A percentile compares a stretch with the other conserved stretches of the same genome.
phyloP scores from a whole-genome alignment of 2,888 invertebrate genomes.

The Lacanobia oleracea region DNA sequence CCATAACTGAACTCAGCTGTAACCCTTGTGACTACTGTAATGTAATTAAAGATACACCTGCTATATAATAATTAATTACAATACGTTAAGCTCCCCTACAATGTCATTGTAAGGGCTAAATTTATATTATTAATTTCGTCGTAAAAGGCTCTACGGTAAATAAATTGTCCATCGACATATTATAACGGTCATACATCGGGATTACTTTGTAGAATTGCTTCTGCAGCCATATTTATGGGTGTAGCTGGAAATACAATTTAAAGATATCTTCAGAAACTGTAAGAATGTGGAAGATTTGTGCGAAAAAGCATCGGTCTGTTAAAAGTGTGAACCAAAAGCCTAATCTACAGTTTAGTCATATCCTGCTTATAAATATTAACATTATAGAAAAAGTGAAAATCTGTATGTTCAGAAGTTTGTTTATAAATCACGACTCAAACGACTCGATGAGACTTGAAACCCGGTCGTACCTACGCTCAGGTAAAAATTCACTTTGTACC shows the following conservation, averaged over 20 bases:
- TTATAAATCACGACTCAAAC: background rate
- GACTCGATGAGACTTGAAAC: no score
- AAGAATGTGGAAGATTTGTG: background rate
- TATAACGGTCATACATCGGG: constrained; percentile 17
- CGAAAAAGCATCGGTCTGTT: no score
- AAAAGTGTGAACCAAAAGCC: background rate
- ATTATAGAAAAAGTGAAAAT: background rate
- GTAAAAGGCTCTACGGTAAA: constrained; percentile 17
- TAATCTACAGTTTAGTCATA: no score
- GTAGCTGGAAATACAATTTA: background rate
- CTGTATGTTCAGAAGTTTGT: background rate
- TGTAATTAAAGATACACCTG: constrained; percentile 4
- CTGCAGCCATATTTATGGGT: constrained; percentile 19
- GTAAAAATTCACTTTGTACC: no score
- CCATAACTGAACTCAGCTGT: background rate
- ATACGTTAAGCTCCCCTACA: background rate
- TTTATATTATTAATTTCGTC: constrained; percentile 17
- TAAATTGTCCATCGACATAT: constrained; percentile 28
- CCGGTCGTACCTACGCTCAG: no score
- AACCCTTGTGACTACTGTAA: no score
- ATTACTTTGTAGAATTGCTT: constrained; percentile 20
- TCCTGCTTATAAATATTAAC: background rate
- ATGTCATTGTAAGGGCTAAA: constrained; percentile 1
- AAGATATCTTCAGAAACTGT: background rate
- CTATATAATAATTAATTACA: constrained; percentile 1